Conservation (phyloP, 2,797 vertebrate species). For the Garrulus glandarius region DNA sequence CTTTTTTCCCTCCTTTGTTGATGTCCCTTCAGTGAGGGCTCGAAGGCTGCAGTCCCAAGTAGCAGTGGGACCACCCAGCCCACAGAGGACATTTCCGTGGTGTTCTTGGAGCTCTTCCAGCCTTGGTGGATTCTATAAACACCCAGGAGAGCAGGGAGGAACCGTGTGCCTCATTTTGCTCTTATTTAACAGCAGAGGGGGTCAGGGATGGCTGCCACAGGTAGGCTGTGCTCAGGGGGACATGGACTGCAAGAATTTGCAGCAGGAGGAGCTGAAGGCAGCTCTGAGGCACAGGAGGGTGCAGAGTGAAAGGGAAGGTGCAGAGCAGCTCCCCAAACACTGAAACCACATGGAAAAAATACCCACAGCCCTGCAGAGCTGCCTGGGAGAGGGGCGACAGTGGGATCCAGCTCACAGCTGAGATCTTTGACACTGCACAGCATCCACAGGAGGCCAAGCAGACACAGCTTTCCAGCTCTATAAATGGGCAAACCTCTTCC, state of each 20-base stretch:
- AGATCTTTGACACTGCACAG: neutral
- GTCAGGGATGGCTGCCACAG: neutral
- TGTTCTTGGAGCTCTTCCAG: neutral
- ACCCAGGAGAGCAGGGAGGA: neutral
- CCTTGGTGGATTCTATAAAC: neutral
- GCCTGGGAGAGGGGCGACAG: neutral
- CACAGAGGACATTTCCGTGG: neutral
- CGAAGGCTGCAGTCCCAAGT: neutral
- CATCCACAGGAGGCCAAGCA: neutral
- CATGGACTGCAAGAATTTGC: no score
- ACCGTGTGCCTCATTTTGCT: accelerated
- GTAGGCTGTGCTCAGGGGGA: neutral
- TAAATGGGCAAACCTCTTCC: neutral
- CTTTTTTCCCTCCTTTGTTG: neutral
- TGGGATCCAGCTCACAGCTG: neutral
- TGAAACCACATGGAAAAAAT: accelerated
- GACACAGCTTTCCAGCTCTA: neutral
- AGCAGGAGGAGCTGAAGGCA: neutral
- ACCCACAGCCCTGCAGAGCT: neutral
- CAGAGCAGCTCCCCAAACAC: neutral
- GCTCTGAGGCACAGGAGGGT: neutral
- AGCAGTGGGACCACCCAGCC: neutral
- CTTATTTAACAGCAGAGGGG: neutral
- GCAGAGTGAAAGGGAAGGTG: neutral
- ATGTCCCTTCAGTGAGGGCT: neutral